Percentiles rank a stretch among this genome's conserved stretches.
Conservation (phyloP, 2,113 vertebrate species). For the Lophochroa leadbeateri region DNA sequence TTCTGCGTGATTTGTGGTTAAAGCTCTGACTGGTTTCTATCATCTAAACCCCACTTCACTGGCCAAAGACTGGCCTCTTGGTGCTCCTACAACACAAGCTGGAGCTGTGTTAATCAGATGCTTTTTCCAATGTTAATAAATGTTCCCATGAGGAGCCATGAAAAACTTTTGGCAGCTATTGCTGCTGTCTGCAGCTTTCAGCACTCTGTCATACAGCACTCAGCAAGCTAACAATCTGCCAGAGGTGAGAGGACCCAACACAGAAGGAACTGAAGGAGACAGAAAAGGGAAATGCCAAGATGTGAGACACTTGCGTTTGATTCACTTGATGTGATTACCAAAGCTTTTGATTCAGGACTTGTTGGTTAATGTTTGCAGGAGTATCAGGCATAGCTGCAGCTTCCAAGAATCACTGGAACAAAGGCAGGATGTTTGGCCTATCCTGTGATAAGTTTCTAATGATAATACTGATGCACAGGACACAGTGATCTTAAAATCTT, state of each 20-base stretch:
- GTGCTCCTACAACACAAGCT: not conserved
- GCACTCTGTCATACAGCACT: not conserved
- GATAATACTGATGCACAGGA: not conserved
- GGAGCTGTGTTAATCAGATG: not conserved
- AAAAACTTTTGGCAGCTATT: constrained; percentile 5
- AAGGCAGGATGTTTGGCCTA: constrained; percentile 40
- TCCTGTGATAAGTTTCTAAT: constrained; percentile 5
- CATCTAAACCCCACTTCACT: not conserved
- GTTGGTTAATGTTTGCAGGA: not conserved
- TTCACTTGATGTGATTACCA: not conserved
- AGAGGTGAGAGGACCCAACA: not conserved
- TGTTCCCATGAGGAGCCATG: not conserved
- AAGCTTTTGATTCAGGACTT: not conserved
- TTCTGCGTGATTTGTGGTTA: not conserved
- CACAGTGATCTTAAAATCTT: not conserved
- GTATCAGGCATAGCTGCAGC: not conserved
- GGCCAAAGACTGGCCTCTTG: not conserved
- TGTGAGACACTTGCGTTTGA: not conserved
- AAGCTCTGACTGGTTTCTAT: not conserved
- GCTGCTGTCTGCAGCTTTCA: constrained; percentile 29
- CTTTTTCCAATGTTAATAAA: not conserved
- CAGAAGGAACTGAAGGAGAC: not conserved
- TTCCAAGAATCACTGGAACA: constrained; percentile 6
- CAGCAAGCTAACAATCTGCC: not conserved
- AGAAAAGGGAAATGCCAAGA: constrained; percentile 16